Evolutionary conservation across 2,113 vertebrate genomes (phyloP).

Genomic region (Orthochromis indermauri): DNA sequence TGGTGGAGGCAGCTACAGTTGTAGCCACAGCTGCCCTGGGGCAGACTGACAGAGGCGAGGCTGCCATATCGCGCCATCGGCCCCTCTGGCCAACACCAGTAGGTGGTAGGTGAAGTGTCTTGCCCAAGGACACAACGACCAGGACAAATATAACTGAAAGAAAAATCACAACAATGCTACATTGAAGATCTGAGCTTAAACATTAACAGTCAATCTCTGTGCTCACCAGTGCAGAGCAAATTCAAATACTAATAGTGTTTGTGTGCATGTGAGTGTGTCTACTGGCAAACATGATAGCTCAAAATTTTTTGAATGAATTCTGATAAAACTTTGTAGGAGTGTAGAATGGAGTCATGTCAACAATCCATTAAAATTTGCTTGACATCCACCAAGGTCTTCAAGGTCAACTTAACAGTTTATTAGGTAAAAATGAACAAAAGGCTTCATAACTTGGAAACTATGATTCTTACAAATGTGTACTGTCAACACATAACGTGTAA

Average conservation of each 20-base stretch:
- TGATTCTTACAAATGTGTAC: neutral
- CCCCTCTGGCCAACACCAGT: too few species aligned
- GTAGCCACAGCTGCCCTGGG: too few species aligned
- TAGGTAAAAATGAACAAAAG: neutral
- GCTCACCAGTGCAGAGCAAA: neutral
- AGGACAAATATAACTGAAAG: neutral
- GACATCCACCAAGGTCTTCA: neutral
- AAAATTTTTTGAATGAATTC: fast-evolving
- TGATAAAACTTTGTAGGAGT: neutral
- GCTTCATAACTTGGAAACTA: neutral
- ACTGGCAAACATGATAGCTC: neutral
- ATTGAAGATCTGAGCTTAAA: neutral
- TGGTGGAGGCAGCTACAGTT: too few species aligned
- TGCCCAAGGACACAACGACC: too few species aligned
- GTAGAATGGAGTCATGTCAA: neutral
- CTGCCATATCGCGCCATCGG: too few species aligned
- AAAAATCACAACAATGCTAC: neutral
- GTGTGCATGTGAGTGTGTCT: neutral
- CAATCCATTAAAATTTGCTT: neutral
- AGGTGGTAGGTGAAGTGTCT: too few species aligned
- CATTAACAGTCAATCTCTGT: neutral
- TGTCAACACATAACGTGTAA: neutral
- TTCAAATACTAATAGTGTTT: neutral
- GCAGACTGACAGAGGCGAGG: too few species aligned
- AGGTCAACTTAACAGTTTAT: neutral